phyloP scores from a whole-genome alignment of 2,113 vertebrate genomes.

The Turnix velox region DNA sequence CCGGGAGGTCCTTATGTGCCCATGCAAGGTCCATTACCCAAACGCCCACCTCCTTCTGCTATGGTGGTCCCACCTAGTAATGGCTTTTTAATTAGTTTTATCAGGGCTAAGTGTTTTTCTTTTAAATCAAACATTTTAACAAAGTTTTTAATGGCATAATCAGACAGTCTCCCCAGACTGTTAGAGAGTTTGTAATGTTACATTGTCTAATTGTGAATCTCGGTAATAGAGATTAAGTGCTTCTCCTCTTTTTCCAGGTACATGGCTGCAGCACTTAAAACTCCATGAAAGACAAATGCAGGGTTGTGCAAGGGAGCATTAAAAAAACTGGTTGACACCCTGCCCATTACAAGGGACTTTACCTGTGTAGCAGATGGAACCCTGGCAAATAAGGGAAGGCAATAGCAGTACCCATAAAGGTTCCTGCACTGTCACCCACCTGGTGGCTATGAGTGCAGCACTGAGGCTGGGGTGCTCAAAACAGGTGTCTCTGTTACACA shows the following conservation, averaged over 20 bases:
- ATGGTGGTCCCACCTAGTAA: neutral
- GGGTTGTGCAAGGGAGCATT: neutral
- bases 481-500: neutral
- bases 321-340: fast-evolving
- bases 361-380: neutral
- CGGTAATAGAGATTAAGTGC: neutral
- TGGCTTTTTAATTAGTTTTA: conserved; percentile 41
- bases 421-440: neutral
- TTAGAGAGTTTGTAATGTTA: neutral
- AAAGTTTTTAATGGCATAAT: neutral
- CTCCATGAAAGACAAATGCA: neutral
- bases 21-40: conserved; percentile 45
- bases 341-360: neutral
- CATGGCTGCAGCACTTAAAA: neutral
- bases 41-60: conserved; percentile 28
- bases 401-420: neutral
- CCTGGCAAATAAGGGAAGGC: neutral
- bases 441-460: neutral
- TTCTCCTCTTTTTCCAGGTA: neutral
- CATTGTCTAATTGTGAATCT: neutral
- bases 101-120: conserved; percentile 4
- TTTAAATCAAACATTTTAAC: conserved; percentile 26
- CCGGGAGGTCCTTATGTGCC: conserved; percentile 50
- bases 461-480: fast-evolving
- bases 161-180: neutral